These are phyloP conservation scores for Eutrigla gurnardus DNA, from an alignment of 2,797 vertebrate genomes.

Conservation along the genomic window DNA sequence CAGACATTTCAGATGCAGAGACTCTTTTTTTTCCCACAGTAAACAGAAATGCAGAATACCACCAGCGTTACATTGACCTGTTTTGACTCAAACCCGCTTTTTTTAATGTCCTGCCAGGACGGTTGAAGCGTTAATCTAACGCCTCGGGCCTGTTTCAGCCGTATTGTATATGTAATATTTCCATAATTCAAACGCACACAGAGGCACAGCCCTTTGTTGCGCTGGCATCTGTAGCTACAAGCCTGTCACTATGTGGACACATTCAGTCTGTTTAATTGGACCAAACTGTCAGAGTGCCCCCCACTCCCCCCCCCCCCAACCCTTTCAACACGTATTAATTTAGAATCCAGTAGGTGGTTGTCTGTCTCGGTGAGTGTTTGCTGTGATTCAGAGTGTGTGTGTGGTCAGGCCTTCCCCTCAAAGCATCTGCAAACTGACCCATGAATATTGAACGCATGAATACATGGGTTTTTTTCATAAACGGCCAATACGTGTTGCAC, in stretches of 20 bases:
- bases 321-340: conserved; percentile 65
- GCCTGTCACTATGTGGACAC: conserved; percentile 48
- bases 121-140: conserved; percentile 49
- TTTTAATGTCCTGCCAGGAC: conserved; percentile 26
- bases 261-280: conserved; percentile 57
- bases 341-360: conserved; percentile 47
- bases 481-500: conserved; percentile 37
- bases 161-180: conserved; percentile 29
- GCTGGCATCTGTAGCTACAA: conserved; percentile 40
- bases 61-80: conserved; percentile 14
- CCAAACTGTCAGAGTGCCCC: conserved; percentile 44
- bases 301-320: conserved; percentile 19
- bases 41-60: conserved; percentile 4
- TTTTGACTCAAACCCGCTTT: conserved; percentile 23
- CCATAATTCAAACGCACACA: conserved; percentile 35
- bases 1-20: conserved; percentile 9
- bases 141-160: conserved; percentile 12
- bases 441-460: conserved; percentile 61
- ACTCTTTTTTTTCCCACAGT: neutral
- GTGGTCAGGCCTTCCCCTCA: conserved; percentile 32
- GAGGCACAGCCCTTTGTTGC: conserved; percentile 35
- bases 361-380: conserved; percentile 41
- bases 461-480: conserved; percentile 57
- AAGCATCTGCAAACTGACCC: conserved; percentile 50
- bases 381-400: conserved; percentile 51